These are phyloP conservation scores for Tretioscincus oriximinensis DNA, from an alignment of 2,113 vertebrate species.

Conservation along the genomic window DNA sequence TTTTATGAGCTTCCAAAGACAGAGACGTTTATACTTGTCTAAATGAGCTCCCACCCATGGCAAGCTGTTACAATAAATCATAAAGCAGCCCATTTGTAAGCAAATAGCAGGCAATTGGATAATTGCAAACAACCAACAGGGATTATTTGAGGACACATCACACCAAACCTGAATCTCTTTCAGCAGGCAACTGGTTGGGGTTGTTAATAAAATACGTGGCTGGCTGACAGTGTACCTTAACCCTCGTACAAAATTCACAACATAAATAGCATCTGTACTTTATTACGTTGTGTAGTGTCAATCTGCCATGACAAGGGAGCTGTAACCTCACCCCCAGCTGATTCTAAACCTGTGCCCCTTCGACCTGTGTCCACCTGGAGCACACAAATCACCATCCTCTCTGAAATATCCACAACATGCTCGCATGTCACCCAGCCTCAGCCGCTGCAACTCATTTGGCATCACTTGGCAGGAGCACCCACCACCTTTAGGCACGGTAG, in stretches of 20 bases:
- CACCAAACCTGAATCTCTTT: slow-evolving; percentile 20
- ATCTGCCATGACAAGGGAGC: too few species aligned
- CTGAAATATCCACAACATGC: too few species aligned
- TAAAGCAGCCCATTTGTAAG: slow-evolving; percentile 26
- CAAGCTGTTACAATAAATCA: slow-evolving; percentile 13
- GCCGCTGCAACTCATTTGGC: too few species aligned
- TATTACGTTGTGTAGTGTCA: too few species aligned
- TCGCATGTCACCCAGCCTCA: too few species aligned
- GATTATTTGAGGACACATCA: slow-evolving; percentile 23
- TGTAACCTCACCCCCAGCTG: too few species aligned
- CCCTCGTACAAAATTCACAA: neutral
- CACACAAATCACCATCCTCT: too few species aligned
- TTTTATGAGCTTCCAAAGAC: neutral
- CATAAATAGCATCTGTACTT: neutral
- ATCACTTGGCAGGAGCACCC: too few species aligned
- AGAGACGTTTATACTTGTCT: neutral
- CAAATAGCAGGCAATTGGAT: slow-evolving; percentile 20
- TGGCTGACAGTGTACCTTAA: neutral
- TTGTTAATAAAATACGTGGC: neutral
- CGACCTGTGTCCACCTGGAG: too few species aligned
- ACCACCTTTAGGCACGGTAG: too few species aligned
- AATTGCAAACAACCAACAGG: slow-evolving; percentile 10
- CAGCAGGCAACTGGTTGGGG: slow-evolving; percentile 9
- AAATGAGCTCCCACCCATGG: slow-evolving; percentile 14
- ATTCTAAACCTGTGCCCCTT: too few species aligned